Percentiles rank a stretch among this genome's conserved stretches.
phyloP scores from a whole-genome alignment of 2,888 invertebrate species.

The Acleris emargana region DNA sequence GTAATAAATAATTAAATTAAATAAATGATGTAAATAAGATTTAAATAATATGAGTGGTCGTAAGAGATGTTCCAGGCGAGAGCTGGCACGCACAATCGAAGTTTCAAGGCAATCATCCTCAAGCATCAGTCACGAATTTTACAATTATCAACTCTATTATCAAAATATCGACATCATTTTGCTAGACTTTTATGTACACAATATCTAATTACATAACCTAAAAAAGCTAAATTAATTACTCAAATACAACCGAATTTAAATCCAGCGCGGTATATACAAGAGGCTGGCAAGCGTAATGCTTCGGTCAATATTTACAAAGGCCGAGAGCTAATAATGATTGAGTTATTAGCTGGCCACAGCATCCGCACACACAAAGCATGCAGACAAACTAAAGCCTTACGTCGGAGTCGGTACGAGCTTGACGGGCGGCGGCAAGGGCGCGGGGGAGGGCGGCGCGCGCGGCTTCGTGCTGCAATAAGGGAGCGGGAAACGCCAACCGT shows the following conservation, averaged over 20 bases:
- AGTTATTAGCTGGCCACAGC: conserved; percentile 46
- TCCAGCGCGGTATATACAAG: conserved; percentile 54
- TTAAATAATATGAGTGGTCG: conserved; percentile 52
- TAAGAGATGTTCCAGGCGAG: conserved; percentile 78
- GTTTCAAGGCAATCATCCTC: conserved; percentile 25
- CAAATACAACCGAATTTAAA: conserved; percentile 33
- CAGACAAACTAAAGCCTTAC: conserved; percentile 81
- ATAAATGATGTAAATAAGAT: conserved; percentile 26
- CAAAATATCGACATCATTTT: conserved; percentile 39
- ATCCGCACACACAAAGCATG: conserved; percentile 80
- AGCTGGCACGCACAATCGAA: conserved; percentile 35
- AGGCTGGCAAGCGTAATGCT: conserved; percentile 53
- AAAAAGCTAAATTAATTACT: conserved; percentile 35
- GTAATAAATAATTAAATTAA: conserved; percentile 40
- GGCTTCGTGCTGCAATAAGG: conserved; percentile 97
- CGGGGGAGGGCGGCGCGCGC: conserved; percentile 91
- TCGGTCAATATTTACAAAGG: conserved; percentile 47
- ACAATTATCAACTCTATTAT: conserved; percentile 25
- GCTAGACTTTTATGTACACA: conserved; percentile 40
- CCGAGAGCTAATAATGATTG: conserved; percentile 25
- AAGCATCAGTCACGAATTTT: conserved; percentile 22
- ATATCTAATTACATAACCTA: conserved; percentile 43
- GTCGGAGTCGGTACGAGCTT: conserved; percentile 89
- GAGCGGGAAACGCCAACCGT: conserved; percentile 98
- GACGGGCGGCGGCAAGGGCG: conserved; percentile 90